Conservation (phyloP, 2,888 invertebrate genomes). For the Gari tellinella region DNA sequence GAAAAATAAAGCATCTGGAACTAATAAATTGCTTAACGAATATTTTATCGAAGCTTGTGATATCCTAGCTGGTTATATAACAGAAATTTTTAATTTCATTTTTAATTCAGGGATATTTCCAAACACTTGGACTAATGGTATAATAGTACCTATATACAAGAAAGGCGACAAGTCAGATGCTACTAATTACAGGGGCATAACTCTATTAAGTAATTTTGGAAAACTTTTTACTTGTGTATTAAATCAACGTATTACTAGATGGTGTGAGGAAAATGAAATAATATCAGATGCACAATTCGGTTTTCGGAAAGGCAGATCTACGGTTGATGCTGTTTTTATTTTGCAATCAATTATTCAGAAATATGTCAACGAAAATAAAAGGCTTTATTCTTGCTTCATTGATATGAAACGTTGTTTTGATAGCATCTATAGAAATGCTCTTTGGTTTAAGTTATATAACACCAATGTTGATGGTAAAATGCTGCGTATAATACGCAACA, state of each 20-base stretch:
- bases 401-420: slow-evolving; percentile 17
- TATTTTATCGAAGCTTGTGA: slow-evolving; percentile 32
- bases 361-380: slow-evolving; percentile 13
- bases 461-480: slow-evolving; percentile 8
- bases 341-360: slow-evolving; percentile 18
- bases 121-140: slow-evolving; percentile 29
- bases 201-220: slow-evolving; percentile 31
- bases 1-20: slow-evolving; percentile 10
- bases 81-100: slow-evolving; percentile 23
- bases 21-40: slow-evolving; percentile 28
- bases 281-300: slow-evolving; percentile 23
- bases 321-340: slow-evolving; percentile 27
- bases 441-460: slow-evolving; percentile 9
- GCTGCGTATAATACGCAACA: slow-evolving; percentile 3
- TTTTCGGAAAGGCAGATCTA: slow-evolving; percentile 23
- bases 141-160: slow-evolving; percentile 36
- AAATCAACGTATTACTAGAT: slow-evolving; percentile 24
- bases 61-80: slow-evolving; percentile 14
- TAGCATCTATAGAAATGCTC: slow-evolving; percentile 2
- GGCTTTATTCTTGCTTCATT: slow-evolving; percentile 15
- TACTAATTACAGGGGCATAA: slow-evolving; percentile 43
- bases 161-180: slow-evolving; percentile 29
- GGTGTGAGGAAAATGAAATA: slow-evolving; percentile 1
- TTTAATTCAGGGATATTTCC: slow-evolving; percentile 22
- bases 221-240: slow-evolving; percentile 34